Conservation (phyloP, 2,113 vertebrate species). For the Camelus dromedarius region DNA sequence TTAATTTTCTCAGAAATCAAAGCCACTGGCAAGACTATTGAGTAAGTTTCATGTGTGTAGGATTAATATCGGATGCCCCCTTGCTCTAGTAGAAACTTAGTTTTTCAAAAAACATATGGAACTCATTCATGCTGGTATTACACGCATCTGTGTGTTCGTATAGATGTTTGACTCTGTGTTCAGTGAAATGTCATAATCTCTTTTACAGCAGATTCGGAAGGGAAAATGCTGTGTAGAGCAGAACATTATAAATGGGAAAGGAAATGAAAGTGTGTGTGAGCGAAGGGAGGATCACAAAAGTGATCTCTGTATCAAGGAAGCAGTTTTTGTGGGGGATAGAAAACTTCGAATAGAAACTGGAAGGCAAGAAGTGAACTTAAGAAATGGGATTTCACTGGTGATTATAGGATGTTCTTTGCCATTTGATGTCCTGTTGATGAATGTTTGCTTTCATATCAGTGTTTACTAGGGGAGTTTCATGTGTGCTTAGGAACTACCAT, state of each 20-base stretch:
- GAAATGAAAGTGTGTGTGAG: conserved; percentile 54
- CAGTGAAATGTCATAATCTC: conserved; percentile 73
- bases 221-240: conserved; percentile 50
- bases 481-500: neutral
- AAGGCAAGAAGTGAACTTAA: neutral
- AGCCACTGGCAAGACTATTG: conserved; percentile 57
- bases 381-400: neutral
- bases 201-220: conserved; percentile 46
- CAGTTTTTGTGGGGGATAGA: neutral
- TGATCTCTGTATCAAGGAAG: neutral
- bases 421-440: neutral
- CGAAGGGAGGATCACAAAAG: neutral
- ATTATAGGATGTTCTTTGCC: neutral
- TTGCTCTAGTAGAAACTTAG: conserved; percentile 2
- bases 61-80: conserved; percentile 66
- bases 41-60: conserved; percentile 47
- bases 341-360: conserved; percentile 29
- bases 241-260: conserved; percentile 50
- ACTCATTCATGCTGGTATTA: conserved; percentile 71
- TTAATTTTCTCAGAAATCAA: conserved; percentile 77
- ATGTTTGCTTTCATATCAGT: neutral
- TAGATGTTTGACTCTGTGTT: conserved; percentile 70
- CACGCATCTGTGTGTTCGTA: conserved; percentile 59
- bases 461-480: neutral
- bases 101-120: conserved; percentile 69